Conservation (phyloP, 2,888 invertebrate species). For the Temnothorax rugatulus region DNA sequence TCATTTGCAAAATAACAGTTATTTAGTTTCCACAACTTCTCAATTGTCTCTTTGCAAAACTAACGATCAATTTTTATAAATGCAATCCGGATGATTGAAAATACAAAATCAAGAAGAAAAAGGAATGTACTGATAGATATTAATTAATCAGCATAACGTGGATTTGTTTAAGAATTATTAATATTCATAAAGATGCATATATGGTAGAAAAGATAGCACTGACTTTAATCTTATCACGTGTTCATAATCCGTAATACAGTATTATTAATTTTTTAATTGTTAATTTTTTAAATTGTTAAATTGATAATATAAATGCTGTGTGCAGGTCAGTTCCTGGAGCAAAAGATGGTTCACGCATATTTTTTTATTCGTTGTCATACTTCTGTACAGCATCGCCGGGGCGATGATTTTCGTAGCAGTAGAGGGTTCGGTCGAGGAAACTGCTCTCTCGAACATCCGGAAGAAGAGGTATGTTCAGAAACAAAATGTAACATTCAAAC, state of each 20-base stretch:
- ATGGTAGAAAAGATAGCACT: background rate
- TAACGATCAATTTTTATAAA: background rate
- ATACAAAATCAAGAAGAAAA: background rate
- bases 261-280: slow-evolving; percentile 3
- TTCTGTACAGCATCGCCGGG: slow-evolving; percentile 93
- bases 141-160: background rate
- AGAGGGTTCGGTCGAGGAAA: slow-evolving; percentile 89
- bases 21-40: background rate
- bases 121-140: background rate
- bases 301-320: slow-evolving; percentile 45
- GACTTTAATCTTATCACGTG: background rate
- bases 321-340: slow-evolving; percentile 89
- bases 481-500: background rate
- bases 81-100: background rate
- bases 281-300: background rate
- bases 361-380: slow-evolving; percentile 92
- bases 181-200: background rate
- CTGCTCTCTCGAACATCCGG: slow-evolving; percentile 79
- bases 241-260: background rate
- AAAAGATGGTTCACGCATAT: slow-evolving; percentile 96
- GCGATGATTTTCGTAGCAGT: slow-evolving; percentile 93
- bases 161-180: background rate
- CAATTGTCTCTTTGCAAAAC: background rate
- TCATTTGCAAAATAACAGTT: background rate
- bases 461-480: slow-evolving; percentile 79